Percentiles rank a stretch among this genome's conserved stretches.
Evolutionary conservation across 2,888 invertebrate species (phyloP).

Genomic region (Zonitis immaculata): DNA sequence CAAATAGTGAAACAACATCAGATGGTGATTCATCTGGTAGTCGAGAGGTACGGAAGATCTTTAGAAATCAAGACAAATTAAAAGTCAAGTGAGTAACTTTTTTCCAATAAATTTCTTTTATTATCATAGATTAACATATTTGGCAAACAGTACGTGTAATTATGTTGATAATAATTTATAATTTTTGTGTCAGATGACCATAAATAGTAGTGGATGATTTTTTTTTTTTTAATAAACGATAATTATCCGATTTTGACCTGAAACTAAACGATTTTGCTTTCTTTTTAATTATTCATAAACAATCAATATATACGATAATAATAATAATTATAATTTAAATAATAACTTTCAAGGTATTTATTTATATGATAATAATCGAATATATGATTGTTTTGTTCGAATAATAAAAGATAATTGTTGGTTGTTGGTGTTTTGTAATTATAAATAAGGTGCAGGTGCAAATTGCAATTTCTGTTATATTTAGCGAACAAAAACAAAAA

Average conservation of each 20-base stretch:
- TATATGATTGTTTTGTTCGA: background rate
- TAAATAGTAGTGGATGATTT: too few relatives aligned
- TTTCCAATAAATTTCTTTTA: too few relatives aligned
- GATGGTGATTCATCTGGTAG: constrained; percentile 64
- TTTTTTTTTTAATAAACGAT: too few relatives aligned
- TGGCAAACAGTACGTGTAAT: too few relatives aligned
- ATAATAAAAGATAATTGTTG: background rate
- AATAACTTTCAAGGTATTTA: background rate
- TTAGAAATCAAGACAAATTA: constrained; percentile 47
- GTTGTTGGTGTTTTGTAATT: background rate
- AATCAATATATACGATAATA: background rate
- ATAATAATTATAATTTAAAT: too few relatives aligned
- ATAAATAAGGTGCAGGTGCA: constrained; percentile 13
- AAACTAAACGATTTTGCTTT: too few relatives aligned
- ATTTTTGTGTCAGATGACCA: background rate
- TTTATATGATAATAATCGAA: background rate
- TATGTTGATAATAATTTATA: background rate
- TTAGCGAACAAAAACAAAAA: too few relatives aligned
- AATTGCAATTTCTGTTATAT: constrained; percentile 3
- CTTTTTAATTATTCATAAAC: background rate
- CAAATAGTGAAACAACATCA: constrained; percentile 35
- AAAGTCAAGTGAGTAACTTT: constrained; percentile 51
- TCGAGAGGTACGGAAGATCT: constrained; percentile 60
- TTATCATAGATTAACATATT: background rate
- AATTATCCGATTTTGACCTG: background rate